Conservation (phyloP, 35 echinoderm and acorn worm species). For the Lytechinus variegatus region DNA sequence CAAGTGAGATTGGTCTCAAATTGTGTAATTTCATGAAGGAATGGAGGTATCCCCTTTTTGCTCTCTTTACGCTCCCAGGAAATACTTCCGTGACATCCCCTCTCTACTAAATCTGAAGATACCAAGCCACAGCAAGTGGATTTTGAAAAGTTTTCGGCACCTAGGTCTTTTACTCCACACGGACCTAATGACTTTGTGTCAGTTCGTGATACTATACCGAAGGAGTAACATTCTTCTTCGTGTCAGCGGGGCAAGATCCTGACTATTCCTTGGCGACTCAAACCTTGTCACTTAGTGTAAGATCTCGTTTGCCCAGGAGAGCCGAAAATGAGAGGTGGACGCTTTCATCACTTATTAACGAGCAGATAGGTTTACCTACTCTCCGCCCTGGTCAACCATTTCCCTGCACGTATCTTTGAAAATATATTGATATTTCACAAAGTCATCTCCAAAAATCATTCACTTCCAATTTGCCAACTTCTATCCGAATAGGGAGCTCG, state of each 20-base stretch:
- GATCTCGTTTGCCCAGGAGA: background rate
- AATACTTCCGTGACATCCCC: too few relatives aligned
- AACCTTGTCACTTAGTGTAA: background rate
- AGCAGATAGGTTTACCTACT: background rate
- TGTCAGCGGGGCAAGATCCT: background rate
- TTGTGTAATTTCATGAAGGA: too few relatives aligned
- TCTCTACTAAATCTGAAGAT: too few relatives aligned
- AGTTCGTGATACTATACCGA: too few relatives aligned
- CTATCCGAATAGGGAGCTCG: background rate
- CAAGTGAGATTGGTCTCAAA: too few relatives aligned
- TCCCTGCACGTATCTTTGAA: background rate
- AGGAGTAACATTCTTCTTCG: too few relatives aligned
- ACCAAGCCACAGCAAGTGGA: too few relatives aligned
- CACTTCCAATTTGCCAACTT: background rate
- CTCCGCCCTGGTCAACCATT: background rate
- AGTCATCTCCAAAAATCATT: background rate
- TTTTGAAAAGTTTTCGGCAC: too few relatives aligned
- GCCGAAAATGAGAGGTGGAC: background rate
- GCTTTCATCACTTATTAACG: slow-evolving; percentile 8
- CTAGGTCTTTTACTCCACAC: too few relatives aligned
- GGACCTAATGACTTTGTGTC: too few relatives aligned
- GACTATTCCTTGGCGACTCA: background rate
- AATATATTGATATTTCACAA: background rate
- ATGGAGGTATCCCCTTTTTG: too few relatives aligned
- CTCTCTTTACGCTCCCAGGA: too few relatives aligned